These are phyloP conservation scores for Chelonoidis abingdonii DNA, from an alignment of 2,113 vertebrate species.

Conservation along the genomic window DNA sequence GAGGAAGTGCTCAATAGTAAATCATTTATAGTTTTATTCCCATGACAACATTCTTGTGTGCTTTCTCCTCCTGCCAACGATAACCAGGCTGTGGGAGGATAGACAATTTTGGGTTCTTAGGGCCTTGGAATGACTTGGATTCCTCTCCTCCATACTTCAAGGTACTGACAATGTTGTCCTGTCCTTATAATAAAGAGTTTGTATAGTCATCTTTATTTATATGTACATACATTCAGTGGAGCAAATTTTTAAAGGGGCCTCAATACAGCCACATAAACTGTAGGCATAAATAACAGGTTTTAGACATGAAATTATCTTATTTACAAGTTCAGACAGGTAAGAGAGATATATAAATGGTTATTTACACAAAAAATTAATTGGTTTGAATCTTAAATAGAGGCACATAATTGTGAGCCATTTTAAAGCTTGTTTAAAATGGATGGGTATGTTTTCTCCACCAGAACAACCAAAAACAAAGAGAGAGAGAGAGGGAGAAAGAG, in stretches of 20 bases:
- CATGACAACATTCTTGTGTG: slow-evolving; percentile 40
- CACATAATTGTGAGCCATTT: background rate
- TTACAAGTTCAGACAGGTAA: slow-evolving; percentile 37
- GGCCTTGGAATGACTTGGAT: rapidly evolving
- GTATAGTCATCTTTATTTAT: background rate
- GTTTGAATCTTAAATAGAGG: slow-evolving; percentile 10
- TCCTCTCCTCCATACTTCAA: background rate
- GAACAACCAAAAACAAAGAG: slow-evolving; percentile 18
- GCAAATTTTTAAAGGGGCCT: background rate
- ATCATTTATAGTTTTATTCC: slow-evolving; percentile 12
- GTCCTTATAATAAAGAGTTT: rapidly evolving
- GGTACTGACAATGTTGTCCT: background rate
- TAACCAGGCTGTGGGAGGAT: background rate
- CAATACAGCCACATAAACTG: background rate
- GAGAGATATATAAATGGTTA: slow-evolving; percentile 22
- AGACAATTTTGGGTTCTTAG: background rate
- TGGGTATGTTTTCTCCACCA: slow-evolving; percentile 22
- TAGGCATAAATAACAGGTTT: background rate
- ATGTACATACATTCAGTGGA: background rate
- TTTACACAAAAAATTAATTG: slow-evolving; percentile 7
- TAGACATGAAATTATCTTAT: background rate
- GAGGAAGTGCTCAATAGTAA: background rate
- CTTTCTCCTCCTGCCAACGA: background rate
- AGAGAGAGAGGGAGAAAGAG: background rate
- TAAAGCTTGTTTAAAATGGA: background rate